Percentiles rank a stretch among this genome's conserved stretches.
These are phyloP conservation scores for Athalia rosae DNA, from an alignment of 2,888 invertebrate species.

Conservation along the genomic window DNA sequence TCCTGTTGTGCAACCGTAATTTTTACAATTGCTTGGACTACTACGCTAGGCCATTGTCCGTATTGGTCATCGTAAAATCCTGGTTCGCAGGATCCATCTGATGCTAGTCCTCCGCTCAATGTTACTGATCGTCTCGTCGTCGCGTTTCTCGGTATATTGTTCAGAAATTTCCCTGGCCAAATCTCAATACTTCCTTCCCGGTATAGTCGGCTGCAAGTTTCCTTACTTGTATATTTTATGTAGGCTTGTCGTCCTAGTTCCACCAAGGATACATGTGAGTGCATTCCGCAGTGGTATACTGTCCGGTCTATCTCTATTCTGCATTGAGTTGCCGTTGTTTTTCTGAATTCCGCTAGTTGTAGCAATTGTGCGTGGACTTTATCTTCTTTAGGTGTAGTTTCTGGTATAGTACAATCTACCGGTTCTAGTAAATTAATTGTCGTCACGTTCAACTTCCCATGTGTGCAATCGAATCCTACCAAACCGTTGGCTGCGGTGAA, in stretches of 20 bases:
- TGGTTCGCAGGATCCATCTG: constrained; percentile 49
- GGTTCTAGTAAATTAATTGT: no score
- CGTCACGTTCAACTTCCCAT: no score
- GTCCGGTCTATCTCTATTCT: neutral
- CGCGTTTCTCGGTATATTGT: neutral
- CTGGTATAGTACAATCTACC: no score
- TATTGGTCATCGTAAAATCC: constrained; percentile 1
- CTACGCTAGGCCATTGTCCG: constrained; percentile 50
- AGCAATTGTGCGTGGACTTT: neutral
- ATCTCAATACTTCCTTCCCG: neutral
- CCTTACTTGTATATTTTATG: neutral
- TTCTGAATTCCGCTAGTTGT: constrained; percentile 1
- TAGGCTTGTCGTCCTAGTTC: neutral
- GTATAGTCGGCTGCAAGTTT: constrained; percentile 38
- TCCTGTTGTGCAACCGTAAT: constrained; percentile 31
- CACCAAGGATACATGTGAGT: neutral
- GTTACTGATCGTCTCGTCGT: neutral
- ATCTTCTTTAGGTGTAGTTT: no score
- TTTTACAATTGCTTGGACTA: constrained; percentile 45
- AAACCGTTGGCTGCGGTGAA: no score
- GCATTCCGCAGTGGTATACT: neutral
- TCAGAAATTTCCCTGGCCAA: neutral
- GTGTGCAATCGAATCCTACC: no score
- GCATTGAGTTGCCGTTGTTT: neutral
- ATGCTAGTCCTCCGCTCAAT: neutral